A percentile compares a stretch with the other conserved stretches of the same genome.
Evolutionary conservation across 1,140 invertebrate species (phyloP).

Genomic region (Asobara japonica): DNA sequence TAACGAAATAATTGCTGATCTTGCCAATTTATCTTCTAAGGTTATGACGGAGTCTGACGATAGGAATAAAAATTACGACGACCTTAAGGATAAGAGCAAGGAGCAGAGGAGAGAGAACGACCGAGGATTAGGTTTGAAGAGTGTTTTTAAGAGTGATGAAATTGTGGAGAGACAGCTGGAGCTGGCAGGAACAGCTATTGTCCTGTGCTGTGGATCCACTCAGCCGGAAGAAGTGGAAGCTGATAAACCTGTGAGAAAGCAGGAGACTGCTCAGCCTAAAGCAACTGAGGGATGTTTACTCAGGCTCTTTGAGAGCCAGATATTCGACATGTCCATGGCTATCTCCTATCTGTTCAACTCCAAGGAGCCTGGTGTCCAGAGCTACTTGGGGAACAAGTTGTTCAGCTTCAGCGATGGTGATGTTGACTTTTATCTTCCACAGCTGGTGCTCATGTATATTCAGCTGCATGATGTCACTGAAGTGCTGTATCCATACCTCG

Average conservation of each 20-base stretch:
- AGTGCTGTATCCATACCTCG: conserved; percentile 92
- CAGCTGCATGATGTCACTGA: conserved; percentile 97
- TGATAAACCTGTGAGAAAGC: conserved; percentile 50
- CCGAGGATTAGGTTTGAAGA: conserved; percentile 6
- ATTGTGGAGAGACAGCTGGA: conserved; percentile 47
- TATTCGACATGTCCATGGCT: conserved; percentile 98
- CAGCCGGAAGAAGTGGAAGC: conserved; percentile 49
- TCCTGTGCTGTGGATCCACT: conserved; percentile 60
- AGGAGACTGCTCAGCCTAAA: conserved; percentile 60
- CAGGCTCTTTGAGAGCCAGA: conserved; percentile 93
- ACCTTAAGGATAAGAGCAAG: conserved; percentile 37
- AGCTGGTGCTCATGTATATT: conserved; percentile 98
- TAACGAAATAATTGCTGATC: too few species aligned
- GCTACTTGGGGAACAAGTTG: conserved; percentile 96
- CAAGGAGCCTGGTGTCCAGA: conserved; percentile 97
- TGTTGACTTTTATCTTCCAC: conserved; percentile 98
- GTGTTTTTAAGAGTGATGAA: conserved; percentile 37
- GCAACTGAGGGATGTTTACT: conserved; percentile 73
- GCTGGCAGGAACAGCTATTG: conserved; percentile 60
- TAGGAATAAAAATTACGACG: neutral
- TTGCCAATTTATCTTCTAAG: too few species aligned
- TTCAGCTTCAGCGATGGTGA: conserved; percentile 93
- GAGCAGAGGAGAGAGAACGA: conserved; percentile 40
- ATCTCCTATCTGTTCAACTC: conserved; percentile 98
- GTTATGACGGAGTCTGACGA: neutral